Conservation (phyloP, 2,888 invertebrate species). For the Balanococcus diminutus region DNA sequence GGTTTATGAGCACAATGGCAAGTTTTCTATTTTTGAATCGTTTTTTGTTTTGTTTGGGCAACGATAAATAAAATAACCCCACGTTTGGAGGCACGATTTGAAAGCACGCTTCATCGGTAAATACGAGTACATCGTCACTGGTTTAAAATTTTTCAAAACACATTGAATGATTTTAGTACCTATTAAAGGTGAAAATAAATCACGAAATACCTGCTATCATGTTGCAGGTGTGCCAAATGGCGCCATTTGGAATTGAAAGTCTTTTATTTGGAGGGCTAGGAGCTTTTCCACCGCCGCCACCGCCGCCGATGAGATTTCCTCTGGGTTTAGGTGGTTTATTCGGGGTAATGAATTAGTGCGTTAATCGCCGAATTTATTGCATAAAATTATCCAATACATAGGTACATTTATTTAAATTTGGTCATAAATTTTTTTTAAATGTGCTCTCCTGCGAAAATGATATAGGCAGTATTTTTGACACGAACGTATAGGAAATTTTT, state of each 20-base stretch:
- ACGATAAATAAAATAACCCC: background rate
- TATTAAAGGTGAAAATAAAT: background rate
- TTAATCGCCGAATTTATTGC: background rate
- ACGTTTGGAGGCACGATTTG: background rate
- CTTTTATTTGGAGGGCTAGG: constrained; percentile 44
- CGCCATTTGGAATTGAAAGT: constrained; percentile 38
- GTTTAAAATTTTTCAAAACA: background rate
- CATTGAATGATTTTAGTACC: background rate
- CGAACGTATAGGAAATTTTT: too few relatives aligned
- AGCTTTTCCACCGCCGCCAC: constrained; percentile 38
- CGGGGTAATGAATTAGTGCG: constrained; percentile 35
- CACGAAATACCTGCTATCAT: background rate
- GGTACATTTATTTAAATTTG: too few relatives aligned
- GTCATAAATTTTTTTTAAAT: background rate
- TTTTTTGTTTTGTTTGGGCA: background rate
- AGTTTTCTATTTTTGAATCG: background rate
- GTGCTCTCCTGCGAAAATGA: background rate
- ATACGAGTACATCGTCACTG: background rate
- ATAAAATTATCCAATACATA: too few relatives aligned
- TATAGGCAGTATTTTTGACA: background rate
- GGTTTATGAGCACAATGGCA: background rate
- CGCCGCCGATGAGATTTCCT: constrained; percentile 12
- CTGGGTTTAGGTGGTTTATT: constrained; percentile 24
- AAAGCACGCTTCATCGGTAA: background rate
- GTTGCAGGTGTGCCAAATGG: constrained; percentile 43